Evolutionary conservation across 2,888 invertebrate species (phyloP), one percentile per base, ranked within the genome.

Genomic region (Eledona agricola): DNA sequence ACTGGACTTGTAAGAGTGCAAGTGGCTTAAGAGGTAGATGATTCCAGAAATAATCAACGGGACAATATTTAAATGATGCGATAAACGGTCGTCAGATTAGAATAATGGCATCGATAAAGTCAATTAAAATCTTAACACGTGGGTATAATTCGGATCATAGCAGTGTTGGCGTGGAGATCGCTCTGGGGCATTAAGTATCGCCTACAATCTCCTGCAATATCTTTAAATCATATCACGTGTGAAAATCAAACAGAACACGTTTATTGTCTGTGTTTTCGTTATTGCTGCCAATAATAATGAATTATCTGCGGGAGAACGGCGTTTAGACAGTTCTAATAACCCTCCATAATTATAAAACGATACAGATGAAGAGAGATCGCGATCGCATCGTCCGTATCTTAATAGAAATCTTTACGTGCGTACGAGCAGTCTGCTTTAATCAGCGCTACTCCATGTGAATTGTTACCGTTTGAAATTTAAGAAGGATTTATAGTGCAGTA

Each of bases 111-210:
- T 52, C 56, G 61, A 60, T 63, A 60, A 56, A 57, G 61, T 64
- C 63, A 62, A 64, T 64, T 64, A 64, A 64, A 61, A 62, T 52
- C 52, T 57, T 51, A 56, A 54, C 58, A 58, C 59, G 64, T 64
- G 64, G 64, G 64, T 37, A 57, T 43, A 58, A 51, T 58, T 59
- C 51, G 58, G 51, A 45, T 26, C 35, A 40, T 17, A 29, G 38
- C 17, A 28, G 56, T 52, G 57, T 57, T 57, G 57, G 57, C 53
- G 57, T 49, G 16, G 22, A 51, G 15, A 31, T 16, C 25, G 49
- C 52, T 45, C 23, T 20, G 7, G 50, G 52, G 28, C 37, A 42
- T 46, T 15, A 45, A 45, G 51, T 46, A 51, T 35, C 38, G 28
- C 51, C 46, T 51, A 46, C 55, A 20, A 53, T 17, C 29, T 35